These are phyloP conservation scores for Dastarcus helophoroides DNA, from an alignment of 2,888 invertebrate genomes.

Conservation along the genomic window DNA sequence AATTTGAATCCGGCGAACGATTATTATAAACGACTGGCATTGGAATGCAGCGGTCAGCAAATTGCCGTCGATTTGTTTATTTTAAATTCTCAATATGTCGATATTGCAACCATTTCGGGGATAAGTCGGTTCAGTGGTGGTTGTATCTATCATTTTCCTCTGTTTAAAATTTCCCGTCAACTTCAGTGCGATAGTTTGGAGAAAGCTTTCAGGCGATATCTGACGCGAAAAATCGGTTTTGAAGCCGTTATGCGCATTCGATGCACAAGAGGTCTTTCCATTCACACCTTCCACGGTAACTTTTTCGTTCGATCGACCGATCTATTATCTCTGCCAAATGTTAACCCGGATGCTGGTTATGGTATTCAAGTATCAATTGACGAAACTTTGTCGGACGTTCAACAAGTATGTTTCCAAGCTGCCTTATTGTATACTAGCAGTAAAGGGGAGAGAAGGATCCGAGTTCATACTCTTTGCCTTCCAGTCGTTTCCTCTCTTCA, in stretches of 20 bases:
- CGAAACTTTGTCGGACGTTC: conserved; percentile 74
- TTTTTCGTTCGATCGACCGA: conserved; percentile 98
- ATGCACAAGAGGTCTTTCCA: conserved; percentile 84
- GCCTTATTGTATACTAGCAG: conserved; percentile 93
- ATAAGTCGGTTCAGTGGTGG: conserved; percentile 94
- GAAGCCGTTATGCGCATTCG: conserved; percentile 97
- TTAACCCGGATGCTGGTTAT: conserved; percentile 96
- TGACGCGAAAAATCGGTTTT: conserved; percentile 94
- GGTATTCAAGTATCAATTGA: conserved; percentile 97
- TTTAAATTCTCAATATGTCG: conserved; percentile 85
- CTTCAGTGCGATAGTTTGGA: conserved; percentile 65
- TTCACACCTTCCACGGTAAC: conserved; percentile 98
- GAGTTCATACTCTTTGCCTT: conserved; percentile 93
- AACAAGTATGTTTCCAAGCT: conserved; percentile 92
- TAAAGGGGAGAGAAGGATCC: conserved; percentile 89
- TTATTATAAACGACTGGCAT: conserved; percentile 90
- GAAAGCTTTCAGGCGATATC: conserved; percentile 71
- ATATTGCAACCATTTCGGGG: conserved; percentile 87
- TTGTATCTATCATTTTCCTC: conserved; percentile 82
- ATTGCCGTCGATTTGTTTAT: conserved; percentile 93
- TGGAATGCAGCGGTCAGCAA: conserved; percentile 95
- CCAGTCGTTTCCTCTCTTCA: conserved; percentile 76
- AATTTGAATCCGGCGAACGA: conserved; percentile 92
- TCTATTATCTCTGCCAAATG: conserved; percentile 87
- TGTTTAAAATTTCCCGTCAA: conserved; percentile 62